phyloP scores from a whole-genome alignment of 2,888 invertebrate species.

The Leptarthrus brevirostris region DNA sequence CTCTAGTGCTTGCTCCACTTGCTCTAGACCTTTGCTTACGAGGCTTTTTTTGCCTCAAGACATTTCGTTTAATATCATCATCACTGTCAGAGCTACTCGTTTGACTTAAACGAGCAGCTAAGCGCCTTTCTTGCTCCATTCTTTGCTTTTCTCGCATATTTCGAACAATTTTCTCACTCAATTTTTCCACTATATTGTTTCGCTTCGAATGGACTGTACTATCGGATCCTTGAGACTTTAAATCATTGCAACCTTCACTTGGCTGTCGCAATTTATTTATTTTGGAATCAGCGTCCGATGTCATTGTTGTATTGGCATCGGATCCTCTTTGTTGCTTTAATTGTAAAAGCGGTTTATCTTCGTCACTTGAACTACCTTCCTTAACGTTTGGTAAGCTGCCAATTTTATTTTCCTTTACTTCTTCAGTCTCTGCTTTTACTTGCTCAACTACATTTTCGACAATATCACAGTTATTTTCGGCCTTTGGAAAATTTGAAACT shows the following conservation, averaged over 20 bases:
- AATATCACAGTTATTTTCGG: constrained; percentile 67
- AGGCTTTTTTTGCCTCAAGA: constrained; percentile 61
- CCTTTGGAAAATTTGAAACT: constrained; percentile 57
- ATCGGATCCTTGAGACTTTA: constrained; percentile 55
- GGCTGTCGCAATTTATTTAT: background rate
- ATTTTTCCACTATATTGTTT: constrained; percentile 58
- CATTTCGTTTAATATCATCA: constrained; percentile 60
- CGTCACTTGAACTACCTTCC: constrained; percentile 55
- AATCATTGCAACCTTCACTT: background rate
- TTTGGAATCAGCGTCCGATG: background rate
- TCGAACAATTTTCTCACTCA: constrained; percentile 68
- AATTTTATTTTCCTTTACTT: constrained; percentile 45
- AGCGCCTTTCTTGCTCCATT: constrained; percentile 61
- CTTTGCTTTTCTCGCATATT: constrained; percentile 66
- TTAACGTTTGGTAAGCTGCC: background rate
- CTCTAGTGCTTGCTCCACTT: constrained; percentile 35
- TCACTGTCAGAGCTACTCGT: constrained; percentile 70
- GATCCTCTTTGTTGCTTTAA: constrained; percentile 52
- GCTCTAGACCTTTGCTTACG: constrained; percentile 54
- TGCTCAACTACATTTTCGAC: constrained; percentile 61
- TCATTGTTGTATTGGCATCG: background rate
- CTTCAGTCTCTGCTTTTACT: constrained; percentile 51
- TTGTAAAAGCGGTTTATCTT: constrained; percentile 60
- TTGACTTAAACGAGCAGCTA: constrained; percentile 62
- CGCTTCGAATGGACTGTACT: constrained; percentile 58